Conservation (phyloP, 2,797 vertebrate genomes). For the Champsocephalus gunnari region DNA sequence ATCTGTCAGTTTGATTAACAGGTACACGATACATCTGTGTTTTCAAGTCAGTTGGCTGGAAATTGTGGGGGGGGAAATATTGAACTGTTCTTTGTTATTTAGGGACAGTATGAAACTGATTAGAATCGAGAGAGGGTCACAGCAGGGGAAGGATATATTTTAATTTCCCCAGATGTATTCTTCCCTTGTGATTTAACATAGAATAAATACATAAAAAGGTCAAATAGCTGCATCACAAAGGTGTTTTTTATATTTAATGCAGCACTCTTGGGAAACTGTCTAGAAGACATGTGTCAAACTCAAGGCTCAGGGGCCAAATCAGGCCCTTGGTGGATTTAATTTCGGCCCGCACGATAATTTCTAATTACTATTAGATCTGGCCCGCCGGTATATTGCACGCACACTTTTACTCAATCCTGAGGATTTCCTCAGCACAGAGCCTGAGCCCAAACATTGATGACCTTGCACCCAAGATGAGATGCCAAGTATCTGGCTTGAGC, state of each 20-base stretch:
- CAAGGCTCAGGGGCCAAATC: too few relatives aligned
- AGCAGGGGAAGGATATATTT: background rate
- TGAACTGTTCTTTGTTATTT: slow-evolving; percentile 4
- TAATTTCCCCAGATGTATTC: background rate
- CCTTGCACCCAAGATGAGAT: too few relatives aligned
- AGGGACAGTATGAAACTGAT: slow-evolving; percentile 1
- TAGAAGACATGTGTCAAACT: too few relatives aligned
- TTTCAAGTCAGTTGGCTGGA: slow-evolving; percentile 21
- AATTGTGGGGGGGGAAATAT: background rate
- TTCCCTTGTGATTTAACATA: background rate
- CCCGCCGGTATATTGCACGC: too few relatives aligned
- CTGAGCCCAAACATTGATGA: too few relatives aligned
- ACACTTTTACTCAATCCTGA: too few relatives aligned
- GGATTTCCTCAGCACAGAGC: too few relatives aligned
- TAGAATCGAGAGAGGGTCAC: background rate
- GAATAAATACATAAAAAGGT: background rate
- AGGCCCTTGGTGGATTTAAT: too few relatives aligned
- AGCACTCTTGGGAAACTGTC: background rate
- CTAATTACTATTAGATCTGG: too few relatives aligned
- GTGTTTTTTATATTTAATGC: background rate
- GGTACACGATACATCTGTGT: slow-evolving; percentile 4
- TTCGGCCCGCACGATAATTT: too few relatives aligned
- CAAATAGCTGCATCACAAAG: background rate
- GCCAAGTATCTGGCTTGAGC: too few relatives aligned
- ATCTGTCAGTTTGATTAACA: background rate